Conservation (phyloP, 2,113 vertebrate species). For the Paradoxurus hermaphroditus region DNA sequence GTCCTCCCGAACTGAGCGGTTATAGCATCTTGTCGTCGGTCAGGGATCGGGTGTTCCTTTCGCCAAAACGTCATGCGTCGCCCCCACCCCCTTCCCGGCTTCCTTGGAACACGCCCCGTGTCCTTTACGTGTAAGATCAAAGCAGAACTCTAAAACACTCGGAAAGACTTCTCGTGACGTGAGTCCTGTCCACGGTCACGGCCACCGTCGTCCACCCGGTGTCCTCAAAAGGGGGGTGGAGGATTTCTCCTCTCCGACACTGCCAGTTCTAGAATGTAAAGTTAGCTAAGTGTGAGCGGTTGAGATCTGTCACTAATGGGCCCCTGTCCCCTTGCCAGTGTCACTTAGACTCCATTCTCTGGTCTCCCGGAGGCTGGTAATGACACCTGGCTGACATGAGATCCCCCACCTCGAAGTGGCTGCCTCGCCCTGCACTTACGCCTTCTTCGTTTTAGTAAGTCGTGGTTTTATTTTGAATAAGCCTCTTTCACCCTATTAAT, state of each 20-base stretch:
- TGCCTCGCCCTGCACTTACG: not conserved
- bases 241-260: not conserved
- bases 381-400: not conserved
- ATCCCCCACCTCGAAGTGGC: not conserved
- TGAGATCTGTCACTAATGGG: not conserved
- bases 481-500: conserved; percentile 64
- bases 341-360: not conserved
- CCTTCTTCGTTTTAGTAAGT: conserved; percentile 58
- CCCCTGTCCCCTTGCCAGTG: not conserved
- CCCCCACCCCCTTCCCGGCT: too few species aligned
- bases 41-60: not conserved
- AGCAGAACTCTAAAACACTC: not conserved
- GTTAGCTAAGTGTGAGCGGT: not conserved
- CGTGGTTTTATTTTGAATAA: conserved; percentile 75
- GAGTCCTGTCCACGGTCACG: not conserved
- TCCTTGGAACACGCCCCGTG: fast-evolving
- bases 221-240: fast-evolving
- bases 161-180: too few species aligned
- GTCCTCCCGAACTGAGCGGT: fast-evolving
- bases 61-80: not conserved
- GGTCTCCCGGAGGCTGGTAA: fast-evolving
- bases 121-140: not conserved
- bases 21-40: fast-evolving
- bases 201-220: not conserved
- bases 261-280: not conserved